Evolutionary conservation across 2,888 invertebrate genomes (phyloP), one percentile per base, ranked within the genome.

Genomic region (Anthophora plumipes): DNA sequence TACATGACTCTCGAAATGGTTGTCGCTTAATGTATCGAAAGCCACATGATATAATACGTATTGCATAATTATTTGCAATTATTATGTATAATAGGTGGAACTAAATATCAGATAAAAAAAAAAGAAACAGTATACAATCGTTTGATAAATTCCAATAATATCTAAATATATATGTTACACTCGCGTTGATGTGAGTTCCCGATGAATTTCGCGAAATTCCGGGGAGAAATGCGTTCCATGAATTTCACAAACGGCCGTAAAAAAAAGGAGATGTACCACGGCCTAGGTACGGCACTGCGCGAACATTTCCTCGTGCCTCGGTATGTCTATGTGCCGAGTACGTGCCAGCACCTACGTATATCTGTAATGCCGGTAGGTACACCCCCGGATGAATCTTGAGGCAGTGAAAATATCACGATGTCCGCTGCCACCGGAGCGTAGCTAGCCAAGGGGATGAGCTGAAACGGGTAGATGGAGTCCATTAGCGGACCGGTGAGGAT

Each of bases 401-500:
- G 89, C 89, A 89, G 89, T 86, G 89, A 91, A 91, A 90, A 90
- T 90, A 90, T 89, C 87, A 88, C 87, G 88, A 88, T 86, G 86
- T 89, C 86, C 85, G 85, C 83, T 83, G 81, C 81, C 85, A 88
- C 82, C 85, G 80, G 83, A 83, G 82, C 76, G 82, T 64, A 52
- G 74, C 69, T 14, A 81, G 73, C 68, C 80, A 82, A 68, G 85
- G 74, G 86, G 86, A 83, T 82, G 85, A 86, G 87, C 85, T 81
- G 82, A 83, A 82, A 82, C 82, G 85, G 86, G 86, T 79, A 83
- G 85, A 81, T 82, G 89, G 86, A 91, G 90, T 92, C 93, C 92
- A 93, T 92, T 93, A 93, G 92, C 92, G 86, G 87, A 82, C 88
- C 85, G 82, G 87, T 88, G 89, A 90, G 91, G 88, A 91, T 92